Percentiles rank a stretch among this genome's conserved stretches.
Conservation (phyloP, 1,140 invertebrate species). For the Hydropsyche tenuis region DNA sequence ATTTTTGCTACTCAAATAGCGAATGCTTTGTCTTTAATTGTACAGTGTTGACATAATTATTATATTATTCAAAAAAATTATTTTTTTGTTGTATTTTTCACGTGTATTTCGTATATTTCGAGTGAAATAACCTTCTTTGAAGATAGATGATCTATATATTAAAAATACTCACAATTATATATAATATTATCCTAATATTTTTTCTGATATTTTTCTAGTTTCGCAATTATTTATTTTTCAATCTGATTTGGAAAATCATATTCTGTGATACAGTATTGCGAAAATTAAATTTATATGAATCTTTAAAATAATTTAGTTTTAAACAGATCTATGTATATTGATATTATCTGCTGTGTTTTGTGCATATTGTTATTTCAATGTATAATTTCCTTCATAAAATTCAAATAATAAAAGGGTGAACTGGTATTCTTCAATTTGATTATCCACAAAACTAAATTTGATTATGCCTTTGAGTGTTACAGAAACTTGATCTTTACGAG, state of each 20-base stretch:
- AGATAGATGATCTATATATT: no score
- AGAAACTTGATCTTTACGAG: no score
- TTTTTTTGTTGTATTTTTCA: conserved; percentile 6
- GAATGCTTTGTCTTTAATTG: conserved; percentile 11
- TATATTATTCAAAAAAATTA: conserved; percentile 14
- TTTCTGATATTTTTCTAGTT: no score
- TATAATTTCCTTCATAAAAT: conserved; percentile 7
- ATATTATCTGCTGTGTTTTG: conserved; percentile 11
- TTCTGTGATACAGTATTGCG: no score
- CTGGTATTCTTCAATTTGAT: neutral
- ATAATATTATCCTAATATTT: no score
- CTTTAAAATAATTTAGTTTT: neutral
- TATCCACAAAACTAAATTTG: no score
- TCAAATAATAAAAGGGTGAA: conserved; percentile 7
- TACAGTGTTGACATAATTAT: conserved; percentile 15
- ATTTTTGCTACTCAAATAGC: conserved; percentile 23
- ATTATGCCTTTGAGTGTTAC: no score
- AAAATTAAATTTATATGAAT: no score
- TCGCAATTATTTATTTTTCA: no score
- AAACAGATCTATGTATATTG: neutral
- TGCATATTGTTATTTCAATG: conserved; percentile 14
- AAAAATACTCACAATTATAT: no score
- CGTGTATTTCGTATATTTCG: neutral
- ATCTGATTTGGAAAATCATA: no score
- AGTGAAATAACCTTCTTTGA: neutral